Evolutionary conservation across 2,797 vertebrate species (phyloP).

Genomic region (Acrocephalus scirpaceus): DNA sequence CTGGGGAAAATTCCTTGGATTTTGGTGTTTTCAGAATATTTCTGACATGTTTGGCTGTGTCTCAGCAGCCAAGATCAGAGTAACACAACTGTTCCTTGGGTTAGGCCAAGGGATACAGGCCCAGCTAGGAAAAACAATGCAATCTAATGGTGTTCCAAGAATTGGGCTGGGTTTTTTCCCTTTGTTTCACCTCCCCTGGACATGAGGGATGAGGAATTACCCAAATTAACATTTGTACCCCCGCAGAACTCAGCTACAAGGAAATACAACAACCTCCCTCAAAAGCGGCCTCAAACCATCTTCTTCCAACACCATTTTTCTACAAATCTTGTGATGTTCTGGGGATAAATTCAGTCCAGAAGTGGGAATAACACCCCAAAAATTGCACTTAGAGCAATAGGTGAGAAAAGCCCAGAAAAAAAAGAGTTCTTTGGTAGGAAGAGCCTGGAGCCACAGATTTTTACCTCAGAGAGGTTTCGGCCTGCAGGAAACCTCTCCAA

Average conservation of each 20-base stretch:
- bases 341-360: background rate
- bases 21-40: background rate
- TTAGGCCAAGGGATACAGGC: background rate
- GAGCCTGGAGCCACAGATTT: background rate
- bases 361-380: background rate
- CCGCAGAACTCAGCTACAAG: background rate
- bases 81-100: accelerated
- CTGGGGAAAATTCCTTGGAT: background rate
- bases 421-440: background rate
- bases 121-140: background rate
- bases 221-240: background rate
- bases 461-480: background rate
- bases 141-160: background rate
- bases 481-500: background rate
- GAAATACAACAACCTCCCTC: background rate
- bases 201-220: background rate
- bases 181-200: background rate
- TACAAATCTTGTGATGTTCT: background rate
- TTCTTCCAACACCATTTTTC: background rate
- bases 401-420: background rate
- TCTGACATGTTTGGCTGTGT: background rate
- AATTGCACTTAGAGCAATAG: background rate
- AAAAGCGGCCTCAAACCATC: accelerated
- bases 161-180: accelerated
- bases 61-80: background rate